Evolutionary conservation across 1,140 invertebrate species (phyloP), one percentile per base, ranked within the genome.

Genomic region (Caerostris extrusa): DNA sequence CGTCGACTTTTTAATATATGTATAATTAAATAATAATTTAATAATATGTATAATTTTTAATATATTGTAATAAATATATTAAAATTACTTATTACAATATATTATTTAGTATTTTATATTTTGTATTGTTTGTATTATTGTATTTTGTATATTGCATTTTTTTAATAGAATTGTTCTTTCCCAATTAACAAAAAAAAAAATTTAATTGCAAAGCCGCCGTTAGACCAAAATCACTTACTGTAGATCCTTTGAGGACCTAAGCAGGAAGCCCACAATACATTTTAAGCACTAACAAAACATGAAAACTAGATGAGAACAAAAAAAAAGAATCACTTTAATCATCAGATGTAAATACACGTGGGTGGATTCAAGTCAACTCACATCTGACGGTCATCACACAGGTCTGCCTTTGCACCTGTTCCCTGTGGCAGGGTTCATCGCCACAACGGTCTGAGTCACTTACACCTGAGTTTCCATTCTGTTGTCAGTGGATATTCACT

Each of bases 321-420:
- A 61, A 61, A 61, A 61, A 77, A 53, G 57, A 57, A 57, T n/a
- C 19, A 17, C 12, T 58, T 34, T 85, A n/a, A 34, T 58, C 57
- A 57, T 7, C 19, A 8, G 53, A 60, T 85, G 83, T 85, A 85
- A 85, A 85, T 85, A 85, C 57, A 34, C 83, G 83, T 85, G 83
- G 83, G 83, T 60, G 83, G 83, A 58, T 85, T 7, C n/a, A 19
- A 60, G 57, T 19, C 17, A 85, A 19, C 83, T n/a, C 81, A 14
- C 17, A 12, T 8, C 19, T 8, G 71, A 50, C 71, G 71, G 71
- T 77, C 71, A 77, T 77, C 71, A 34, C 10, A 77, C 50, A 77
- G 34, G 71, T 77, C 71, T 77, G 71, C 10, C 83, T 85, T 60
- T 58, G 55, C 83, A 85, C 83, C 83, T 85, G 83, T 85, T 85